These are phyloP conservation scores for Pseudomyrmex gracilis DNA, from an alignment of 1,140 invertebrate genomes.

Conservation along the genomic window DNA sequence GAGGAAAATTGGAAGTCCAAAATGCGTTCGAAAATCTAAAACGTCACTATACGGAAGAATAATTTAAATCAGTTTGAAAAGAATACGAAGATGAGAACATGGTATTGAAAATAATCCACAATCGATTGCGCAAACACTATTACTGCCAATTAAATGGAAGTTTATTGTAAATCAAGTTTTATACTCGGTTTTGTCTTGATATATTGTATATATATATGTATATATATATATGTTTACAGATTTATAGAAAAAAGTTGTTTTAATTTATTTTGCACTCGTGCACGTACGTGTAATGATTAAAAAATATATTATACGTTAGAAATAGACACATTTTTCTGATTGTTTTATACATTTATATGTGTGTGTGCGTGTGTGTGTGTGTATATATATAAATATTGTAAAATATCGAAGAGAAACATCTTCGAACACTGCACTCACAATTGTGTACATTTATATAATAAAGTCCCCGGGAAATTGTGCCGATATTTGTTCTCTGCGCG, in stretches of 20 bases:
- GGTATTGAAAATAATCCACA: not conserved
- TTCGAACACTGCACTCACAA: conserved; percentile 42
- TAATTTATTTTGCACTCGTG: conserved; percentile 26
- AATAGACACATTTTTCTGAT: conserved; percentile 19
- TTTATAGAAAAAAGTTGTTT: conserved; percentile 3
- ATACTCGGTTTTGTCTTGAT: too few species aligned
- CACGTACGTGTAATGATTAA: not conserved
- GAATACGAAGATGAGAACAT: too few species aligned
- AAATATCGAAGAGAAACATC: conserved; percentile 52
- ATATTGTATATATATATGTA: too few species aligned
- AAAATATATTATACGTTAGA: not conserved
- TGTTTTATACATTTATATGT: too few species aligned
- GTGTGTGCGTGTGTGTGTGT: too few species aligned
- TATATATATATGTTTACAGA: not conserved
- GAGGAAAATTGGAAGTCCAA: conserved; percentile 11
- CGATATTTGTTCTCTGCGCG: conserved; percentile 65
- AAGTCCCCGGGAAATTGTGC: conserved; percentile 54
- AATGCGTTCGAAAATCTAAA: not conserved
- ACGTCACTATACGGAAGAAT: not conserved
- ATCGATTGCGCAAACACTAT: not conserved
- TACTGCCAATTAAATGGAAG: not conserved
- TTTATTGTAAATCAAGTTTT: too few species aligned
- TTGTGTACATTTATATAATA: conserved; percentile 67
- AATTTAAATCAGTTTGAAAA: too few species aligned
- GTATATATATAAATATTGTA: too few species aligned